phyloP scores from a whole-genome alignment of 2,797 vertebrate species.

The Eutrigla gurnardus region DNA sequence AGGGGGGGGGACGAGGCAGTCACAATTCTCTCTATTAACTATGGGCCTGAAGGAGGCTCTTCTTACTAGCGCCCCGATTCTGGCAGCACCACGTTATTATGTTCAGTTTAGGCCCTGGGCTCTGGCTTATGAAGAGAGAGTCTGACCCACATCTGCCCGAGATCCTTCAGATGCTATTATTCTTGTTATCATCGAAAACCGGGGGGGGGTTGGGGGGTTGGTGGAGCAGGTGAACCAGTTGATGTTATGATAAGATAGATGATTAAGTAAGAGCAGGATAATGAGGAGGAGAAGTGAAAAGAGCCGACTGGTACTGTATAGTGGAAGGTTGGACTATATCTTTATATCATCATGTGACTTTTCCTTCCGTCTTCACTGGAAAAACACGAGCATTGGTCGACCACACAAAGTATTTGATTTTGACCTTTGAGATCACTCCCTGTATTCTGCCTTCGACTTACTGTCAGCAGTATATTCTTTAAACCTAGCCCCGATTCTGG shows the following conservation, averaged over 20 bases:
- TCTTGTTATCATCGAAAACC: slow-evolving; percentile 47
- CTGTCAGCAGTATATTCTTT: not conserved
- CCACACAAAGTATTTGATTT: not conserved
- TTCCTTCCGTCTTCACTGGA: not conserved
- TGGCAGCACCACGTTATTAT: slow-evolving; percentile 63
- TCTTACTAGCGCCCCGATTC: slow-evolving; percentile 49
- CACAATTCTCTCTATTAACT: slow-evolving; percentile 67
- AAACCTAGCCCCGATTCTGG: not conserved
- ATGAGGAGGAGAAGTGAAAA: slow-evolving; percentile 15
- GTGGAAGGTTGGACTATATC: not conserved
- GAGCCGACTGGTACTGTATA: not conserved
- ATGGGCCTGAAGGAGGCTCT: slow-evolving; percentile 64
- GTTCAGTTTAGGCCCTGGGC: slow-evolving; percentile 65
- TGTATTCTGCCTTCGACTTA: not conserved
- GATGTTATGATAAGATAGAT: slow-evolving; percentile 21
- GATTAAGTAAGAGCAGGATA: slow-evolving; percentile 37
- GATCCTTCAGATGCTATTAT: slow-evolving; percentile 63
- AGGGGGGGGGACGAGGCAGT: slow-evolving; percentile 10
- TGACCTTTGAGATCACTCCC: not conserved
- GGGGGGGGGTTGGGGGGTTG: not conserved
- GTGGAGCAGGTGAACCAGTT: slow-evolving; percentile 24
- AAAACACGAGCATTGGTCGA: not conserved
- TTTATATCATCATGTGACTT: not conserved
- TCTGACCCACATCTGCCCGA: slow-evolving; percentile 72
- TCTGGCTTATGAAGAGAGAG: slow-evolving; percentile 60